Conservation (phyloP, 2,113 vertebrate genomes). For the Gambusia holbrooki region DNA sequence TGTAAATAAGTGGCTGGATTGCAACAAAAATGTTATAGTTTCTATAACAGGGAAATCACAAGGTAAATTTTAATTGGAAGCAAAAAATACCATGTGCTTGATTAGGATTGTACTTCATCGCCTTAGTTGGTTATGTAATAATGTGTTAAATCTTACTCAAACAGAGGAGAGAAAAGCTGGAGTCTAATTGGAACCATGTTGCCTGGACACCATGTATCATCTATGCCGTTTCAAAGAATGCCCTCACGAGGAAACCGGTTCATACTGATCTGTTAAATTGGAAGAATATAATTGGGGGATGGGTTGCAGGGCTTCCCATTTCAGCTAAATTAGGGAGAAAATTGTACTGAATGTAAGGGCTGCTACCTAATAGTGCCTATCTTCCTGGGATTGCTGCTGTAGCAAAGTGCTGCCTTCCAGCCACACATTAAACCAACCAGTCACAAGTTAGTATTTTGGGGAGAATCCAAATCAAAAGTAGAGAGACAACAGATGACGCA, state of each 20-base stretch:
- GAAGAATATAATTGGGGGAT: constrained; percentile 26
- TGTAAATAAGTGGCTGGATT: no score
- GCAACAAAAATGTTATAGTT: no score
- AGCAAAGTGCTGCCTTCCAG: constrained; percentile 54
- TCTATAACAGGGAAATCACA: not conserved
- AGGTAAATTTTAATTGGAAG: not conserved
- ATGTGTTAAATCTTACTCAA: not conserved
- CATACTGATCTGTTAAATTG: constrained; percentile 25
- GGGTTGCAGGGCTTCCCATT: constrained; percentile 35
- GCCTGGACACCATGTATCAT: not conserved
- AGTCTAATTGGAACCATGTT: not conserved
- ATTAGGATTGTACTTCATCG: not conserved
- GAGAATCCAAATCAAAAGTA: constrained; percentile 63
- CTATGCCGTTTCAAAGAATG: constrained; percentile 4
- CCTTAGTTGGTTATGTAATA: not conserved
- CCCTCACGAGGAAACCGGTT: constrained; percentile 6
- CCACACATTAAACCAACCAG: constrained; percentile 46
- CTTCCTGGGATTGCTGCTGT: constrained; percentile 41
- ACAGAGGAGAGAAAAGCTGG: not conserved
- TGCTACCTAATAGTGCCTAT: constrained; percentile 32
- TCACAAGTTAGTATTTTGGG: constrained; percentile 31
- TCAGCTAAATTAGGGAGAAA: constrained; percentile 47
- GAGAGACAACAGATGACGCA: constrained; percentile 52
- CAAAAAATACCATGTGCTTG: not conserved
- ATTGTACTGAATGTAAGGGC: constrained; percentile 45